phyloP scores from a whole-genome alignment of 2,797 vertebrate species.

The Gymnocypris eckloni region DNA sequence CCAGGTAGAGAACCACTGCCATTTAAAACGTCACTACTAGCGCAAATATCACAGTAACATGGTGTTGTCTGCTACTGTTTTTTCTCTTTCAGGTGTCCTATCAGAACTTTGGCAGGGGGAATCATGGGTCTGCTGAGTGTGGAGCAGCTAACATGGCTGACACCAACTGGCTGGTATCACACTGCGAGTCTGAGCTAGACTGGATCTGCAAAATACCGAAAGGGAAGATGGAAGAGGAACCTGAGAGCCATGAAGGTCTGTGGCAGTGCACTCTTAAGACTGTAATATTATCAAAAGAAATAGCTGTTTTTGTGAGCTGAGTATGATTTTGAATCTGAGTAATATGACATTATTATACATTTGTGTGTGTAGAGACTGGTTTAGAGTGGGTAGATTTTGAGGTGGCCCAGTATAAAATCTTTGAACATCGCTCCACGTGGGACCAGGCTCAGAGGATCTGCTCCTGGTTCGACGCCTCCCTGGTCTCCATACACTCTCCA shows the following conservation, averaged over 20 bases:
- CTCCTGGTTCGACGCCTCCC: slow-evolving; percentile 87
- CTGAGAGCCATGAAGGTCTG: slow-evolving; percentile 86
- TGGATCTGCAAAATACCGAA: slow-evolving; percentile 98
- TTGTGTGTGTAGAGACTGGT: slow-evolving; percentile 70
- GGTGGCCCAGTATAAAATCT: slow-evolving; percentile 94
- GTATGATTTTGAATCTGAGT: neutral
- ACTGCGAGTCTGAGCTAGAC: slow-evolving; percentile 90
- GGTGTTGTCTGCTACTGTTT: neutral
- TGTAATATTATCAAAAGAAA: neutral
- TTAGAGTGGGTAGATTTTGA: slow-evolving; percentile 90
- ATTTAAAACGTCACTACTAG: neutral
- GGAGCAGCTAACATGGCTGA: slow-evolving; percentile 87
- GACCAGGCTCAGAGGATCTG: slow-evolving; percentile 94
- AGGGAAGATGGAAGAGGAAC: slow-evolving; percentile 85
- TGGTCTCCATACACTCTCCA: slow-evolving; percentile 88
- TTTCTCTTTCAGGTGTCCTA: slow-evolving; percentile 83
- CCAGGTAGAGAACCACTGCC: neutral
- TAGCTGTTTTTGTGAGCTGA: neutral
- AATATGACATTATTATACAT: neutral
- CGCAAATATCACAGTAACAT: neutral
- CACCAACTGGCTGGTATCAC: slow-evolving; percentile 93
- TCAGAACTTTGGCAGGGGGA: slow-evolving; percentile 91
- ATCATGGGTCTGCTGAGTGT: slow-evolving; percentile 86
- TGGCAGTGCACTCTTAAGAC: slow-evolving; percentile 1
- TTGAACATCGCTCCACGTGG: slow-evolving; percentile 92